phyloP scores from a whole-genome alignment of 2,888 invertebrate species.

The Endomychus coccineus region DNA sequence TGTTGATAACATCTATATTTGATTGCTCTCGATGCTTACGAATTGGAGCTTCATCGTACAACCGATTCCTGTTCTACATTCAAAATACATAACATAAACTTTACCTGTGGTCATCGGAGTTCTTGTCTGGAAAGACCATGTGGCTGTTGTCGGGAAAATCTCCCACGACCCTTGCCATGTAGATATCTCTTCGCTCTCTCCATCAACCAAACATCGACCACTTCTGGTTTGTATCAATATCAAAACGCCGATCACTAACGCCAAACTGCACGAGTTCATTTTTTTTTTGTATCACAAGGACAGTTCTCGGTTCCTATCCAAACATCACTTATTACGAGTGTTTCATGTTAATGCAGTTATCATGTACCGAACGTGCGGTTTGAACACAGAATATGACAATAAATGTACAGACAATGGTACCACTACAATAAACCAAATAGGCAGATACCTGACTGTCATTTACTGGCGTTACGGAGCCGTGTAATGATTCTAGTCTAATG shows the following conservation, averaged over 20 bases:
- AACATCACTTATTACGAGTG: no score
- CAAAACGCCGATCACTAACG: constrained; percentile 17
- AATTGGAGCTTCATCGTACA: no score
- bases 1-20: no score
- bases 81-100: no score
- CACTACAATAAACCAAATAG: constrained; percentile 3
- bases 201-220: constrained; percentile 11
- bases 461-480: constrained; percentile 26
- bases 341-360: no score
- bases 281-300: constrained; percentile 18
- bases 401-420: background rate
- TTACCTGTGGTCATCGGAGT: constrained; percentile 37
- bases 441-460: constrained; percentile 24
- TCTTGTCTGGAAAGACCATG: constrained; percentile 35
- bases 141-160: constrained; percentile 28
- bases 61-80: no score
- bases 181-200: constrained; percentile 21
- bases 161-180: constrained; percentile 31
- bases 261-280: constrained; percentile 21
- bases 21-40: no score
- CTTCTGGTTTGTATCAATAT: background rate
- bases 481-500: constrained; percentile 36
- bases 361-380: no score
- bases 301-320: no score
- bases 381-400: constrained; percentile 3